These are phyloP conservation scores for Hymenochirus boettgeri DNA, from an alignment of 2,113 vertebrate genomes.

Conservation along the genomic window DNA sequence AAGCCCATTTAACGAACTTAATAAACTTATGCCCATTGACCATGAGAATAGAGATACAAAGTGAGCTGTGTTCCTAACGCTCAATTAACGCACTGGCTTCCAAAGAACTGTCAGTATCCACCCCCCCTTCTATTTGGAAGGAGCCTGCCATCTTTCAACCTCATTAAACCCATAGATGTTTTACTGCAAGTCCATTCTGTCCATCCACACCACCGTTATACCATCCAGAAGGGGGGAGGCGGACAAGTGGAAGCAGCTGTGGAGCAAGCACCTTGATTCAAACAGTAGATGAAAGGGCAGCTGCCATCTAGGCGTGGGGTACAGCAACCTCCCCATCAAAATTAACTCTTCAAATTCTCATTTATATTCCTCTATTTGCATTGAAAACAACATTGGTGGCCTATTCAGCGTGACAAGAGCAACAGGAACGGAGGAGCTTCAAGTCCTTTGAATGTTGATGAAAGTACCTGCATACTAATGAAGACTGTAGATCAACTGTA, in stretches of 20 bases:
- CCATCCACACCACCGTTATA: slow-evolving; percentile 47
- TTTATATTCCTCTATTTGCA: slow-evolving; percentile 39
- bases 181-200: slow-evolving; percentile 50
- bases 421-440: slow-evolving; percentile 10
- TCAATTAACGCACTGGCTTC: slow-evolving; percentile 47
- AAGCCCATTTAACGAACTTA: too few species aligned
- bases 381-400: slow-evolving; percentile 21
- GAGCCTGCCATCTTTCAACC: slow-evolving; percentile 52
- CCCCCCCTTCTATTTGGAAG: slow-evolving; percentile 20
- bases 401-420: slow-evolving; percentile 32
- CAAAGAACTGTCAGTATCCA: slow-evolving; percentile 39
- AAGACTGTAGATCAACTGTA: neutral
- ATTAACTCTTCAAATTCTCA: slow-evolving; percentile 45
- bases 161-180: slow-evolving; percentile 54
- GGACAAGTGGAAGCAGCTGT: slow-evolving; percentile 48
- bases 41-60: too few species aligned
- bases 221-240: slow-evolving; percentile 15
- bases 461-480: slow-evolving; percentile 29
- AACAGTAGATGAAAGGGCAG: slow-evolving; percentile 47
- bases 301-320: slow-evolving; percentile 46
- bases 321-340: slow-evolving; percentile 30
- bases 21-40: too few species aligned
- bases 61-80: too few species aligned
- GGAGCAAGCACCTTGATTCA: slow-evolving; percentile 44
- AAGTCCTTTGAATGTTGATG: neutral